phyloP scores from a whole-genome alignment of 2,797 vertebrate species.

The Anomalospiza imberbis region DNA sequence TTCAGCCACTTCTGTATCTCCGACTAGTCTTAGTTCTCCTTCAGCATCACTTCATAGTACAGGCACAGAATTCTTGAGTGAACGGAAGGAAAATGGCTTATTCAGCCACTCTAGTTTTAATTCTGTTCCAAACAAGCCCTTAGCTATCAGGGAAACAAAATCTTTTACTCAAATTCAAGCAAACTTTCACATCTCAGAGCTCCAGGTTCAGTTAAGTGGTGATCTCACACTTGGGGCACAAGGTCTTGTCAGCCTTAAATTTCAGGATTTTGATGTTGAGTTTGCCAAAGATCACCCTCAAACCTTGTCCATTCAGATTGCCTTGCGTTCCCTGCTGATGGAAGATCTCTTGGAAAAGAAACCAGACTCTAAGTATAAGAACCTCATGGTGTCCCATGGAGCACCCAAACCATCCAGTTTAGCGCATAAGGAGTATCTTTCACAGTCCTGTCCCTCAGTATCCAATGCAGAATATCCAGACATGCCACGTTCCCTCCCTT shows the following conservation, averaged over 20 bases:
- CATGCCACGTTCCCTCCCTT: constrained; percentile 95
- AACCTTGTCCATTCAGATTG: constrained; percentile 86
- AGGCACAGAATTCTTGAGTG: constrained; percentile 77
- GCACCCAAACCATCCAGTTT: constrained; percentile 91
- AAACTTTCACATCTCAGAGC: constrained; percentile 87
- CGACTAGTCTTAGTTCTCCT: constrained; percentile 72
- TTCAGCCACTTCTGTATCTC: constrained; percentile 75
- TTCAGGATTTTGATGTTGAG: constrained; percentile 93
- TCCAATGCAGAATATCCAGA: constrained; percentile 89
- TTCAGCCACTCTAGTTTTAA: constrained; percentile 85
- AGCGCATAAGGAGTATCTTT: constrained; percentile 91
- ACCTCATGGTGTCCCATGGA: constrained; percentile 94
- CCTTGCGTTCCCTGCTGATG: constrained; percentile 92
- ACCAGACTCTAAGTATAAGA: constrained; percentile 91
- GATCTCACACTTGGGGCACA: constrained; percentile 93
- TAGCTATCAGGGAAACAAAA: constrained; percentile 65
- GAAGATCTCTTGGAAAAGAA: constrained; percentile 94
- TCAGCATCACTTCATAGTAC: constrained; percentile 70
- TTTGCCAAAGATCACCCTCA: constrained; percentile 93
- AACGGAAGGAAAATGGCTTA: constrained; percentile 81
- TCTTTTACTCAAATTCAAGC: constrained; percentile 92
- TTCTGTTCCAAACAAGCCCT: constrained; percentile 70
- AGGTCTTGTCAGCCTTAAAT: constrained; percentile 91
- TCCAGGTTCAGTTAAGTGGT: constrained; percentile 91
- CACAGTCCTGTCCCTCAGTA: constrained; percentile 90